These are phyloP conservation scores for Schizaphis graminum DNA, from an alignment of 2,888 invertebrate genomes.

Conservation along the genomic window DNA sequence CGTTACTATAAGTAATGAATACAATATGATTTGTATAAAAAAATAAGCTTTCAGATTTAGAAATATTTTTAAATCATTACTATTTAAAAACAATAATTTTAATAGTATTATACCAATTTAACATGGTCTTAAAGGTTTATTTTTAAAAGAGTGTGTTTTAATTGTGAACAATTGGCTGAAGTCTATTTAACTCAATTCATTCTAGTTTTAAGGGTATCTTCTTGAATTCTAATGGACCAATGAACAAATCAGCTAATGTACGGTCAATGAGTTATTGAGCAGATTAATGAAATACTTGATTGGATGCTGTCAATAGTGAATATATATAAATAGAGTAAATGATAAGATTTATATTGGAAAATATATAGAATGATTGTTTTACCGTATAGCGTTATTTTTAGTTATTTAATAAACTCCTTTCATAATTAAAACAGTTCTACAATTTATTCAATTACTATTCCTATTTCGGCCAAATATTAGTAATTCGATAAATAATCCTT, in stretches of 20 bases:
- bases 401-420: constrained; percentile 16
- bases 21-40: background rate
- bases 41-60: background rate
- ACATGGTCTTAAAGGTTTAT: background rate
- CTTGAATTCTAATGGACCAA: background rate
- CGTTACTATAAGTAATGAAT: background rate
- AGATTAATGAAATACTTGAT: background rate
- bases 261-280: background rate
- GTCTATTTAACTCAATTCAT: background rate
- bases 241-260: background rate
- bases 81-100: background rate
- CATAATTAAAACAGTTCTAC: background rate
- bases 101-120: background rate
- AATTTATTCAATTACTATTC: background rate
- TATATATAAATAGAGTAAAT: background rate
- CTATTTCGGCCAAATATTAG: background rate
- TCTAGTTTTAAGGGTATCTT: background rate
- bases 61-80: background rate
- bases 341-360: no score
- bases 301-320: background rate
- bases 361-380: background rate
- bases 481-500: background rate
- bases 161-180: background rate
- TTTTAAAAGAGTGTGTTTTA: background rate
- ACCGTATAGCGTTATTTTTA: background rate